Conservation (phyloP, 2,113 vertebrate genomes). For the Malaclemys terrapin region DNA sequence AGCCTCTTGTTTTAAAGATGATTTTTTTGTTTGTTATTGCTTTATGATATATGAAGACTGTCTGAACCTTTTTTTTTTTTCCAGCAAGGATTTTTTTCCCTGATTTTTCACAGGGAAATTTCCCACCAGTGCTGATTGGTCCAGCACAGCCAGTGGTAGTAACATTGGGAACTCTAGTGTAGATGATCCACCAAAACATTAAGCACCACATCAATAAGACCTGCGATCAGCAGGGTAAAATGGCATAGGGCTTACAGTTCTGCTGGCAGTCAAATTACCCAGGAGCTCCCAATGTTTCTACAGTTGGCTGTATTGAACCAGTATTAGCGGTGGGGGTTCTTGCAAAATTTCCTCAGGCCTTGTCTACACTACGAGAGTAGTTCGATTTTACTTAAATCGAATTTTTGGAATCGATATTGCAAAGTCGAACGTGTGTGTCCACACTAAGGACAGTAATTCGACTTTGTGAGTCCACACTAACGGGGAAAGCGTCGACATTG, state of each 20-base stretch:
- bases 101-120: background rate
- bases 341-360: fast-evolving
- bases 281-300: background rate
- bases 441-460: no score
- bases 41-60: background rate
- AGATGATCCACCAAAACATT: background rate
- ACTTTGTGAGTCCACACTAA: no score
- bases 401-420: no score
- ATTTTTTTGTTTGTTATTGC: background rate
- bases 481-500: no score
- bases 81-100: constrained; percentile 26
- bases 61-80: background rate
- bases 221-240: background rate
- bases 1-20: background rate
- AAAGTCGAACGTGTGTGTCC: no score
- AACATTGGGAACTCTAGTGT: fast-evolving
- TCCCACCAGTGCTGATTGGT: background rate
- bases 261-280: background rate
- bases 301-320: background rate
- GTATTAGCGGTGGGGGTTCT: background rate
- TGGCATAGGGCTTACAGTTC: background rate
- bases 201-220: no score
- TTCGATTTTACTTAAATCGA: no score
- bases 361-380: no score
- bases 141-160: background rate